Percentiles rank a stretch among this genome's conserved stretches.
phyloP scores from a whole-genome alignment of 2,113 vertebrate genomes.

The Channa maculata region DNA sequence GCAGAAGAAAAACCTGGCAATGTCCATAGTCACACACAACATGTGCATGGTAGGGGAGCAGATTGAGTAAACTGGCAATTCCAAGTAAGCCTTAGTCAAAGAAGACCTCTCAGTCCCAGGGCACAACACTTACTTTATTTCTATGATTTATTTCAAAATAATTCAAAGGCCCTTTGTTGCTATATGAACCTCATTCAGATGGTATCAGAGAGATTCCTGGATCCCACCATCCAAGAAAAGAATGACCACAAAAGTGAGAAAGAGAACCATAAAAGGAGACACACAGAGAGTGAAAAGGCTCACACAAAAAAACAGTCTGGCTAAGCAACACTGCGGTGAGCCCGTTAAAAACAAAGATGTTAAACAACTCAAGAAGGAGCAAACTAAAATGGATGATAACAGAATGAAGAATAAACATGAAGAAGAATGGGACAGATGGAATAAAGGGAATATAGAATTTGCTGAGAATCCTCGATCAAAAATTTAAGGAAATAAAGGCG shows the following conservation, averaged over 20 bases:
- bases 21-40: conserved; percentile 12
- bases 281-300: conserved; percentile 24
- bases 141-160: conserved; percentile 36
- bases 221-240: conserved; percentile 1
- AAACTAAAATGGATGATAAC: conserved; percentile 65
- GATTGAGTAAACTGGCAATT: conserved; percentile 78
- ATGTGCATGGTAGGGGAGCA: conserved; percentile 27
- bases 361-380: conserved; percentile 6
- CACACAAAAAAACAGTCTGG: conserved; percentile 34
- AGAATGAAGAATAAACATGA: conserved; percentile 14
- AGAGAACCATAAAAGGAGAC: conserved; percentile 3
- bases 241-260: conserved; percentile 61
- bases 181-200: conserved; percentile 21
- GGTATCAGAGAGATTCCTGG: not conserved
- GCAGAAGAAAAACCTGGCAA: conserved; percentile 24
- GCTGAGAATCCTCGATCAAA: not conserved
- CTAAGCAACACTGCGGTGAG: conserved; percentile 39
- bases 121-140: conserved; percentile 33
- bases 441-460: not conserved
- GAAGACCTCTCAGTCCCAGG: conserved; percentile 46
- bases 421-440: conserved; percentile 13
- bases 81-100: conserved; percentile 84
- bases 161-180: not conserved
- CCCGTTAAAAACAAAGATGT: conserved; percentile 23
- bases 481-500: conserved; percentile 26